Conservation (phyloP, 1,140 invertebrate species). For the Cydia amplana region DNA sequence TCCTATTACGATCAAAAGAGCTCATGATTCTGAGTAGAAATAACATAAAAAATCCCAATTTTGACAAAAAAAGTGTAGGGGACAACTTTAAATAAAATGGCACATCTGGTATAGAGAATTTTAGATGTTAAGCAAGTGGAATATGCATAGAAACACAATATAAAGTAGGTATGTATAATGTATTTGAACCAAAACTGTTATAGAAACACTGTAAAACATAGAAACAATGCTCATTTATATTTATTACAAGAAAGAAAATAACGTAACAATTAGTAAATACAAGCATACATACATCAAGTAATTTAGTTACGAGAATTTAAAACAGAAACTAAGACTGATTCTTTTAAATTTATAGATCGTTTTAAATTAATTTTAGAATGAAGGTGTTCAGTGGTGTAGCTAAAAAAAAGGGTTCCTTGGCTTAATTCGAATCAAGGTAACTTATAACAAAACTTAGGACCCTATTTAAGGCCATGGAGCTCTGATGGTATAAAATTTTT, state of each 20-base stretch:
- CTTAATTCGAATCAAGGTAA: too few species aligned
- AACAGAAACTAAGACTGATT: not conserved
- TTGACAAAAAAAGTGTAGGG: too few species aligned
- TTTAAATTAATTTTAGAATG: not conserved
- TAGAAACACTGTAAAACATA: constrained; percentile 72
- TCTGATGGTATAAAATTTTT: too few species aligned
- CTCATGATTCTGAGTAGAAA: too few species aligned
- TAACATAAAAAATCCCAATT: too few species aligned
- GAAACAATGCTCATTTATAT: constrained; percentile 65
- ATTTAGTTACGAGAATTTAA: constrained; percentile 50
- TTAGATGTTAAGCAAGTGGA: too few species aligned
- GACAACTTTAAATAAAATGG: too few species aligned
- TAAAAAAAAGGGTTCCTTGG: not conserved
- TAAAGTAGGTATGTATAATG: constrained; percentile 39
- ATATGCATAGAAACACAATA: not conserved
- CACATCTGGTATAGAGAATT: too few species aligned
- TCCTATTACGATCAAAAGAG: too few species aligned
- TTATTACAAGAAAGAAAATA: constrained; percentile 56
- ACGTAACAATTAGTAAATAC: constrained; percentile 49
- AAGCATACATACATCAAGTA: constrained; percentile 41
- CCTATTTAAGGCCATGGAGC: too few species aligned
- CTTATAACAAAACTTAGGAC: too few species aligned
- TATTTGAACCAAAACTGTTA: constrained; percentile 67
- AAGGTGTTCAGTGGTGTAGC: not conserved
- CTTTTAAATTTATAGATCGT: not conserved